These are phyloP conservation scores for Pherbina coryleti DNA, from an alignment of 2,888 invertebrate species.

Conservation along the genomic window DNA sequence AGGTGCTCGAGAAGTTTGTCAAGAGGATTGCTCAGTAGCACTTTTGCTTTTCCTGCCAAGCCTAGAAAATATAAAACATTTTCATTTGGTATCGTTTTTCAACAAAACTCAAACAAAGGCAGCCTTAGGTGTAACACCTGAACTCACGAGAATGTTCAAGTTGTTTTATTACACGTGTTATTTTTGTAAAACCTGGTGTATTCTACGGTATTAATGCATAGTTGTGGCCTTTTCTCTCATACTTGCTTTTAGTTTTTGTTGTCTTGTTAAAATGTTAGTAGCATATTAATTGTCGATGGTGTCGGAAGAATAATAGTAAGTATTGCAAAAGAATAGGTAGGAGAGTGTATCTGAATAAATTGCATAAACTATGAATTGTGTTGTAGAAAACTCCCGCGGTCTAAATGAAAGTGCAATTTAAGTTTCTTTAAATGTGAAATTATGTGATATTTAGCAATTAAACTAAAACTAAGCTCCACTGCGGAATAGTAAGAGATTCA, in stretches of 20 bases:
- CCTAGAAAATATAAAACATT: no score
- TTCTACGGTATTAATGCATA: not conserved
- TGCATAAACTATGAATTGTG: not conserved
- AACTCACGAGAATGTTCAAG: no score
- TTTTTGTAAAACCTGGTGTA: not conserved
- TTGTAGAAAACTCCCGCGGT: not conserved
- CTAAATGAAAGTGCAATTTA: no score
- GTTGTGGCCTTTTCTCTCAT: not conserved
- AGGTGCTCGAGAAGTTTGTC: no score
- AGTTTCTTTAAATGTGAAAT: not conserved
- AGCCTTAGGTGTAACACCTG: no score
- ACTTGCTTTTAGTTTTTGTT: slow-evolving; percentile 8
- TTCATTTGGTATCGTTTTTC: no score
- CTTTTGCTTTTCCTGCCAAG: no score
- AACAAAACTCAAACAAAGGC: no score
- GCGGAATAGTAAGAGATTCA: not conserved
- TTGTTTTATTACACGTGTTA: no score
- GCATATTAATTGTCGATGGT: slow-evolving; percentile 4
- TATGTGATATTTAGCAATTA: not conserved
- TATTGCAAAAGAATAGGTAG: not conserved
- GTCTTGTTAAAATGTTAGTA: slow-evolving; percentile 1
- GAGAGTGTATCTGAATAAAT: not conserved
- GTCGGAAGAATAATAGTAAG: slow-evolving; percentile 4
- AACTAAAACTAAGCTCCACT: not conserved
- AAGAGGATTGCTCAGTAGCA: no score